Percentiles rank a stretch among this genome's conserved stretches.
These are phyloP conservation scores for Neogobius melanostomus DNA, from an alignment of 2,113 vertebrate species.

Conservation along the genomic window DNA sequence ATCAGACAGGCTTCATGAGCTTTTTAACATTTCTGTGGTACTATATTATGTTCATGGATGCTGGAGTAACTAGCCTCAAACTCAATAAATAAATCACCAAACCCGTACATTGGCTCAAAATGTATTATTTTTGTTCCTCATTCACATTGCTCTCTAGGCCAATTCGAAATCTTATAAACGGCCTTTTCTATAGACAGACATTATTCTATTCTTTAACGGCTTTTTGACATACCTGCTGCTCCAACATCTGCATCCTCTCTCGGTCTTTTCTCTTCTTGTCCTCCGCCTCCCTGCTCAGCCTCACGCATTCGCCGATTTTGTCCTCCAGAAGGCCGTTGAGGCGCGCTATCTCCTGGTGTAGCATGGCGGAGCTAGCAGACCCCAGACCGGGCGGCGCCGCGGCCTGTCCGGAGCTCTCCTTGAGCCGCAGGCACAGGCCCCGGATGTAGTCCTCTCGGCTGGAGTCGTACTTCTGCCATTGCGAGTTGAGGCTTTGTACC, in stretches of 20 bases:
- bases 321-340: constrained; percentile 86
- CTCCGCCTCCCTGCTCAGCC: constrained; percentile 68
- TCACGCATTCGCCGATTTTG: constrained; percentile 75
- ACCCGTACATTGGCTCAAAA: no score
- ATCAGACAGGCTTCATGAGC: no score
- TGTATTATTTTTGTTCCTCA: no score
- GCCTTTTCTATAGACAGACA: no score
- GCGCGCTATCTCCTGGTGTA: constrained; percentile 86
- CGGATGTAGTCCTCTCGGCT: constrained; percentile 89
- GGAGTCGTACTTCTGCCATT: constrained; percentile 92
- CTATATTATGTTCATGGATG: no score
- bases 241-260: constrained; percentile 85
- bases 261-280: constrained; percentile 57
- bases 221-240: constrained; percentile 86
- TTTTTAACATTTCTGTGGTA: no score
- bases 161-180: no score
- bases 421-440: constrained; percentile 81
- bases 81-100: no score
- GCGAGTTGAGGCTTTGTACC: constrained; percentile 90
- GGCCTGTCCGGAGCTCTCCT: constrained; percentile 65
- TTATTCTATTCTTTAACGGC: background rate
- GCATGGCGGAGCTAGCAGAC: constrained; percentile 55
- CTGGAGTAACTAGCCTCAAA: no score
- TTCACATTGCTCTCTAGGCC: no score
- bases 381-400: constrained; percentile 9